A percentile compares a stretch with the other conserved stretches of the same genome.
Conservation (phyloP, 2,113 vertebrate species). For the Oryzias celebensis region DNA sequence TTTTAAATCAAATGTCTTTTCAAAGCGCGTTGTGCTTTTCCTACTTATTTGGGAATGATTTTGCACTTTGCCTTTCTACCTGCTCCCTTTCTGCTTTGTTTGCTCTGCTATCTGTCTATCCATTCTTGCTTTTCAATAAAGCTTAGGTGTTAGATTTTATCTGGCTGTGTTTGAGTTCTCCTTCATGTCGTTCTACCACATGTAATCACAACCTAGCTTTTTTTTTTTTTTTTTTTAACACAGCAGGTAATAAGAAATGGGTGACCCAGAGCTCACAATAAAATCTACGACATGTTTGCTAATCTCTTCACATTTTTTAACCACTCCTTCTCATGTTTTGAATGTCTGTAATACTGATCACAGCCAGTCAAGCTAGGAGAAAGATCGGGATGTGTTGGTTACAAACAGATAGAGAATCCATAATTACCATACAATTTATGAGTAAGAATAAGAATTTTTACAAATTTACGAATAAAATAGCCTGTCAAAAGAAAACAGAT, state of each 20-base stretch:
- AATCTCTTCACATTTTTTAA: constrained; percentile 15
- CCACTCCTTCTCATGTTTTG: constrained; percentile 39
- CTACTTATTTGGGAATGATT: too few species aligned
- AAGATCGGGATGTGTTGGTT: constrained; percentile 46
- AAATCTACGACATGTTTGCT: constrained; percentile 45
- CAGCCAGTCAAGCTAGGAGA: constrained; percentile 41
- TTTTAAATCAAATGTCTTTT: too few species aligned
- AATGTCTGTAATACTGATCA: constrained; percentile 58
- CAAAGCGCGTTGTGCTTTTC: too few species aligned
- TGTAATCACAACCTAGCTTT: constrained; percentile 7
- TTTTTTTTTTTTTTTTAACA: constrained; percentile 3
- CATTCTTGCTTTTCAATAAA: too few species aligned
- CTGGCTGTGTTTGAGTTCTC: not conserved
- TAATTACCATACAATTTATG: constrained; percentile 38
- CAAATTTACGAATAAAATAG: too few species aligned
- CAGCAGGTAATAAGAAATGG: constrained; percentile 27
- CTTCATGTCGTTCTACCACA: not conserved
- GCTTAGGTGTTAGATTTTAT: not conserved
- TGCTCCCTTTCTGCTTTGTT: too few species aligned
- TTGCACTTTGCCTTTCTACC: too few species aligned
- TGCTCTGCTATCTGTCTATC: too few species aligned
- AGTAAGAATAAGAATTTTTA: too few species aligned
- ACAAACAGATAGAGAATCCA: constrained; percentile 50
- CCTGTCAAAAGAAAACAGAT: too few species aligned
- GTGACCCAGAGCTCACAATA: constrained; percentile 32